These are phyloP conservation scores for Grantiella picta DNA, from an alignment of 2,113 vertebrate species.

Conservation along the genomic window DNA sequence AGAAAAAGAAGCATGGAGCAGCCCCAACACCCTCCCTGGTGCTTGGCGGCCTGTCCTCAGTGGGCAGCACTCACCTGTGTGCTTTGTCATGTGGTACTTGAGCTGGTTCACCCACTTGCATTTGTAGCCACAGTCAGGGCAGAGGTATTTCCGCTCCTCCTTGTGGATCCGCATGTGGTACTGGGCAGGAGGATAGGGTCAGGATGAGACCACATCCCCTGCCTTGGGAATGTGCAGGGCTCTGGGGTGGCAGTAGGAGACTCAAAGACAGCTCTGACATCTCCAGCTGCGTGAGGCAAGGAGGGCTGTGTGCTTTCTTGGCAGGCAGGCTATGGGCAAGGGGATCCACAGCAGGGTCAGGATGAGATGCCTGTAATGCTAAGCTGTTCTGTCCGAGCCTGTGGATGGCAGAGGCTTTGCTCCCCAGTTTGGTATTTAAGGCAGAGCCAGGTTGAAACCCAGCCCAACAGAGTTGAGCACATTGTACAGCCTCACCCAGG, in stretches of 20 bases:
- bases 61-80: constrained; percentile 80
- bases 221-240: background rate
- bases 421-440: background rate
- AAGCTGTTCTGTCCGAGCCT: background rate
- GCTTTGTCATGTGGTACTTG: constrained; percentile 98
- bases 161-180: constrained; percentile 97
- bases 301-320: background rate
- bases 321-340: background rate
- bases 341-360: background rate
- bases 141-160: constrained; percentile 94
- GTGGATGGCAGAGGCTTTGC: background rate
- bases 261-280: background rate
- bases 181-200: constrained; percentile 57
- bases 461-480: background rate
- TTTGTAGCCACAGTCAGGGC: constrained; percentile 96
- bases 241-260: background rate
- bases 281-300: background rate
- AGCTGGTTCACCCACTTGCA: constrained; percentile 99
- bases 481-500: background rate
- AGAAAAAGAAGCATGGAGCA: background rate
- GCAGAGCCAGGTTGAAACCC: background rate
- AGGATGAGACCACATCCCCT: background rate
- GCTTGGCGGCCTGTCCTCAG: accelerated
- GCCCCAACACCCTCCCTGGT: background rate
- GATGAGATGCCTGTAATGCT: background rate